Conservation (phyloP, 2,797 vertebrate genomes). For the Etheostoma nigrum region DNA sequence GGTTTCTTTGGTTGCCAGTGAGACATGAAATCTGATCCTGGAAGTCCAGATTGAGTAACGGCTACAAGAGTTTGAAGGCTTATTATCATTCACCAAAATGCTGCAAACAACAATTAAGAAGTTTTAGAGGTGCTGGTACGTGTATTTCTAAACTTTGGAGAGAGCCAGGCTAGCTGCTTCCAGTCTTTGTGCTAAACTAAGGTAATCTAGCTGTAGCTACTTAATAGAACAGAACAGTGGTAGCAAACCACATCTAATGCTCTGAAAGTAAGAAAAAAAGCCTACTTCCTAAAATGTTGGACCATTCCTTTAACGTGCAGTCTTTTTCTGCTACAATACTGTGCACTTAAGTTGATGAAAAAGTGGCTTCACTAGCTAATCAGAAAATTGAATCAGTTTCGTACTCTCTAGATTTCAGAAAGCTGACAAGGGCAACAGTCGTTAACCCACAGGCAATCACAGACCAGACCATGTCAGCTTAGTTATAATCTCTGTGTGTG, state of each 20-base stretch:
- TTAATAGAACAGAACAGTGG: not conserved
- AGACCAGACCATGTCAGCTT: not conserved
- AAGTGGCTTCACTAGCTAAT: not conserved
- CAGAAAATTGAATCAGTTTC: conserved; percentile 11
- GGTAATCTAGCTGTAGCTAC: not conserved
- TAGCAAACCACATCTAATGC: not conserved
- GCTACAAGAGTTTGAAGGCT: not conserved
- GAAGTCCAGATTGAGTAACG: not conserved
- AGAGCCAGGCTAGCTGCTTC: not conserved
- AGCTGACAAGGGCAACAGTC: conserved; percentile 17
- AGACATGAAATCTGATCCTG: not conserved
- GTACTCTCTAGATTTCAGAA: conserved; percentile 29
- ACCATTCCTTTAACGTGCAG: not conserved
- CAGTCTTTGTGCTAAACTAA: not conserved
- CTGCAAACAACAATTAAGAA: not conserved
- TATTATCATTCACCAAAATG: not conserved
- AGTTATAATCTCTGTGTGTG: conserved; percentile 34
- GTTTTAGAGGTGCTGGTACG: not conserved
- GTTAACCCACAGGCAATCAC: conserved; percentile 32
- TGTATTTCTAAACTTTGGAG: not conserved
- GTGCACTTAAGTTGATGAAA: not conserved
- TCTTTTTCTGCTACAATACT: not conserved
- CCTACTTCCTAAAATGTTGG: not conserved
- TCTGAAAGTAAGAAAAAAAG: not conserved
- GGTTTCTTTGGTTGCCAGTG: not conserved